These are phyloP conservation scores for Cherax quadricarinatus DNA, from an alignment of 1,140 invertebrate genomes.

Conservation along the genomic window DNA sequence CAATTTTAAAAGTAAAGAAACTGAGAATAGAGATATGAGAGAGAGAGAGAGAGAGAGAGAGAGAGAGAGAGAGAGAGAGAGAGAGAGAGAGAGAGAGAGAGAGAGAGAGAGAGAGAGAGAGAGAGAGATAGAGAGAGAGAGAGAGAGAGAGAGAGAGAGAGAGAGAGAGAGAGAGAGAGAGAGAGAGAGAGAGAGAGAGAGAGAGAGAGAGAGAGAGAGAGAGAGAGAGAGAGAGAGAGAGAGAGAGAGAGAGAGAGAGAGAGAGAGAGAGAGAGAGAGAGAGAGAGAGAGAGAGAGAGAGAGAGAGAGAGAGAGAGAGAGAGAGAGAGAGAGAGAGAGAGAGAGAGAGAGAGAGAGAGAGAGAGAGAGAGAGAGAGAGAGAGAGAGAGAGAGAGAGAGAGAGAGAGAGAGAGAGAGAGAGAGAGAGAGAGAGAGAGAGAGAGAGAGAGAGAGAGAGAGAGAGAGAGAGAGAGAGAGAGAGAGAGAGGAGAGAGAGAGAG, in stretches of 20 bases:
- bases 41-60: background rate
- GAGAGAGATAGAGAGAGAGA: background rate
- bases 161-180: background rate
- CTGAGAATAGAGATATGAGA: too few species aligned
- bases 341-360: conserved; percentile 14
- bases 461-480: background rate
- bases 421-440: background rate
- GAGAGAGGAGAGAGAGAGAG: background rate
- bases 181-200: too few species aligned
- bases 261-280: conserved; percentile 36
- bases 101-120: too few species aligned
- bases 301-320: conserved; percentile 28
- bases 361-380: conserved; percentile 19
- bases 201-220: too few species aligned
- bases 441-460: background rate
- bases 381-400: conserved; percentile 18
- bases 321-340: conserved; percentile 4
- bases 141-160: background rate
- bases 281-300: conserved; percentile 36
- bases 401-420: conserved; percentile 24
- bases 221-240: conserved; percentile 15
- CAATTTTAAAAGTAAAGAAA: too few species aligned
- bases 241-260: conserved; percentile 36
- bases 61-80: background rate
- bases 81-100: background rate